A percentile compares a stretch with the other conserved stretches of the same genome.
These are phyloP conservation scores for Chinchilla lanigera DNA, from an alignment of 2,113 vertebrate species.

Conservation along the genomic window DNA sequence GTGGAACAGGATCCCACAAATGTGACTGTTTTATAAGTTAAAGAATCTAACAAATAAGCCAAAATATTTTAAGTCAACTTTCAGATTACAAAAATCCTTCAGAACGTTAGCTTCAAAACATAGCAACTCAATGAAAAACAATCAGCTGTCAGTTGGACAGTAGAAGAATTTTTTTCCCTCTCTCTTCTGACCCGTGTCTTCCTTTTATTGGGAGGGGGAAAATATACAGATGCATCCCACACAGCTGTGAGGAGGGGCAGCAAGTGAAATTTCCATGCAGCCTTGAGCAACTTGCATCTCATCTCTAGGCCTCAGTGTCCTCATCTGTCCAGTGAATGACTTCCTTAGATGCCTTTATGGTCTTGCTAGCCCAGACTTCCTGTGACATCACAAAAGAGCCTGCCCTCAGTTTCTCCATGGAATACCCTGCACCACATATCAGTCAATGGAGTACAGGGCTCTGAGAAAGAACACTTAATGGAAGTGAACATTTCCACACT, in stretches of 20 bases:
- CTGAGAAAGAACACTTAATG: neutral
- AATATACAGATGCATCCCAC: neutral
- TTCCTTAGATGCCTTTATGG: neutral
- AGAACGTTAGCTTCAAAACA: constrained; percentile 50
- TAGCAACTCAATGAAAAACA: constrained; percentile 55
- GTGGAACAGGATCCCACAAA: constrained; percentile 72
- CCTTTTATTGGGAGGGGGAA: constrained; percentile 49
- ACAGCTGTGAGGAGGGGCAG: neutral
- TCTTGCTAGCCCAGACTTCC: neutral
- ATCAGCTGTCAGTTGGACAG: neutral
- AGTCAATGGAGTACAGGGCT: neutral
- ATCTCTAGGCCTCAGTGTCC: neutral
- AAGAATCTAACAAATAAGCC: constrained; percentile 71
- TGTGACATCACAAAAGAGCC: neutral
- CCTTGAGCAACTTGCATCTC: neutral
- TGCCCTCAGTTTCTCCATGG: neutral
- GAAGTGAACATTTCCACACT: neutral
- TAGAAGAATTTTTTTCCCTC: constrained; percentile 41
- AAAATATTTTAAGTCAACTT: constrained; percentile 72
- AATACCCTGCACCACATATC: neutral
- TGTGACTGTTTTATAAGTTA: constrained; percentile 67
- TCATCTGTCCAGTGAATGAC: neutral
- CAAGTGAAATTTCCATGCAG: neutral
- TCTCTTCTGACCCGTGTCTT: constrained; percentile 42
- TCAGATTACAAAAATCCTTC: constrained; percentile 63